Percentiles rank a stretch among this genome's conserved stretches.
phyloP scores from a whole-genome alignment of 1,140 invertebrate genomes.

The Coelopa frigida region DNA sequence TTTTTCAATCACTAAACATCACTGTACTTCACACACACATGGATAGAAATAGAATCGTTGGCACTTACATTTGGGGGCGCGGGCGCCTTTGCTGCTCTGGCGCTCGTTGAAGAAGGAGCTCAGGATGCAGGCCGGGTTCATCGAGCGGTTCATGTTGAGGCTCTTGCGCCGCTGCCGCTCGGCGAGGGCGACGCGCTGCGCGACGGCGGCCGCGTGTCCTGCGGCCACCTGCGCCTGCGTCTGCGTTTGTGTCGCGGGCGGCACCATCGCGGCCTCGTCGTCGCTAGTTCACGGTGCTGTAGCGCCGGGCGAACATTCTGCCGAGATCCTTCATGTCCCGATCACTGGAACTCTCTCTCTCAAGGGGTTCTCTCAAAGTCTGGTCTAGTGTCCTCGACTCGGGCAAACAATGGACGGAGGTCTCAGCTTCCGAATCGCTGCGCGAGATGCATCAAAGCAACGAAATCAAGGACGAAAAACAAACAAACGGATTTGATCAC shows the following conservation, averaged over 20 bases:
- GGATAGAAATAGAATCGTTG: no score
- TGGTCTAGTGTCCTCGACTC: no score
- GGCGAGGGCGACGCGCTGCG: conserved; percentile 1
- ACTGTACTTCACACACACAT: no score
- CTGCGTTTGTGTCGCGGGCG: conserved; percentile 6
- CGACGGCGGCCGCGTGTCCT: neutral
- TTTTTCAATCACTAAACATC: no score
- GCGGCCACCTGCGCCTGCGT: neutral
- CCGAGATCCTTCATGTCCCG: conserved; percentile 39
- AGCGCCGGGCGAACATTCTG: conserved; percentile 33
- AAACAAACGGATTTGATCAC: no score
- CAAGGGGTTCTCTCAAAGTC: no score
- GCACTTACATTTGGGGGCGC: conserved; percentile 40
- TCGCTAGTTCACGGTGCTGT: conserved; percentile 32
- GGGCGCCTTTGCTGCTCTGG: conserved; percentile 18
- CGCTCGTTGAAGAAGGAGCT: conserved; percentile 39
- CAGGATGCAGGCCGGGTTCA: conserved; percentile 31
- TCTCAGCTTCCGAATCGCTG: no score
- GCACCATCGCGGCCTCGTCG: conserved; percentile 18
- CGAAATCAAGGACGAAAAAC: no score
- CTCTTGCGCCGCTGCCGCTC: conserved; percentile 32
- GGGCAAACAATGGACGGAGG: no score
- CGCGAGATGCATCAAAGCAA: no score
- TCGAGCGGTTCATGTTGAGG: conserved; percentile 33
- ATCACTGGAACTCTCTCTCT: no score